Base-by-base conservation (phyloP, 2,888 invertebrate genomes). In the Bibio marci region DNA sequence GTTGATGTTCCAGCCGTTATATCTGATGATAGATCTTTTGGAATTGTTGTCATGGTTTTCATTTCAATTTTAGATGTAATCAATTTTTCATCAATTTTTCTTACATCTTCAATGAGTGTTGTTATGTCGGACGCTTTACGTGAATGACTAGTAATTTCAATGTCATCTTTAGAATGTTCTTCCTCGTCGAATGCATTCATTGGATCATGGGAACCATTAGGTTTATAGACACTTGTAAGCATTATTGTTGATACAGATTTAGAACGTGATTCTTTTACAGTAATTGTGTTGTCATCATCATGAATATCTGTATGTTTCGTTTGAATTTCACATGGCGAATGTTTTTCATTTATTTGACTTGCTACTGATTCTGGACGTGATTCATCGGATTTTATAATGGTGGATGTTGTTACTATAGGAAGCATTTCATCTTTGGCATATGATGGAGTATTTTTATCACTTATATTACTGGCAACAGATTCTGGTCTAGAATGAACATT, bases 221-320 rank as follows among this genome's bases (percentile, higher is more conserved):
- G 60, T 30, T 57, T 59, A 38, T 61, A 61, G 38, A 59, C 58
- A 41, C 60, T 62, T 3, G 61, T 59, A 52, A 59, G 58, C 60
- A 62, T 62, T 18, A 62, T 61, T 7, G 59, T 55, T 18, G 62
- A 57, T 41, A 62, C 59, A 4, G 62, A 62, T 43, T 62, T 62
- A 6, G 62, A 63, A 14, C 62, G 57, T 11, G 56, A 51, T 46
- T 63, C 66, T 42, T 59, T 62, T 5, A 58, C 45, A 3, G 22
- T 4, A 22, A 22, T 22, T n/a, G n/a, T n/a, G n/a, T n/a, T n/a
- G 8, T 22, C 5, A 6, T 8, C 22, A 35, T 27, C 26, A 27
- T 15, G 27, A 27, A 17, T 7, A 35, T 17, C 28, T 12, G 4
- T 8, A 22, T 22, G 13, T 8, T 3, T 14, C 10, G 15, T 17